Evolutionary conservation across 2,888 invertebrate genomes (phyloP).

Genomic region (Cerceris rybyensis): DNA sequence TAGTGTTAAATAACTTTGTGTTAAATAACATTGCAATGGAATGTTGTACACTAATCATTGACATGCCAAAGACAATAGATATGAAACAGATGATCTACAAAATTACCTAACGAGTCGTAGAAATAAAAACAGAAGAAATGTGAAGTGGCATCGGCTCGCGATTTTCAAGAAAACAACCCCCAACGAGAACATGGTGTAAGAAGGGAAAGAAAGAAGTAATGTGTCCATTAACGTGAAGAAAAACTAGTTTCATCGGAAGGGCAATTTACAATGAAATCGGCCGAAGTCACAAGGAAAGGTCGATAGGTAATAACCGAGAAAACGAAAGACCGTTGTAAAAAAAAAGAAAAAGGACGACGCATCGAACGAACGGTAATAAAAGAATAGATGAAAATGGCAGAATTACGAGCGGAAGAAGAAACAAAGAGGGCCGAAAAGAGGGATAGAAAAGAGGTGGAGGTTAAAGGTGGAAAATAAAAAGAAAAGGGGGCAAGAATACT

Average conservation of each 20-base stretch:
- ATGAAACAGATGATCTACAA: too few relatives aligned
- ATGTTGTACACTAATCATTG: too few relatives aligned
- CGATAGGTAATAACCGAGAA: not conserved
- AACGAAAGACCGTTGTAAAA: constrained; percentile 7
- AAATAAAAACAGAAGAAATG: not conserved
- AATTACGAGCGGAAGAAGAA: constrained; percentile 21
- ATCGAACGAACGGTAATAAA: not conserved
- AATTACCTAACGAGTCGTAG: too few relatives aligned
- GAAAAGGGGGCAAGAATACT: constrained; percentile 22
- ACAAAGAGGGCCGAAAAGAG: not conserved
- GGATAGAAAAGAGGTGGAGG: constrained; percentile 11
- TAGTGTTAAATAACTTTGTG: too few relatives aligned
- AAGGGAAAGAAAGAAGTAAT: not conserved
- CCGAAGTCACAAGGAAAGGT: not conserved
- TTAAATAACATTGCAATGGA: too few relatives aligned
- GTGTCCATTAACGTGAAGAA: not conserved
- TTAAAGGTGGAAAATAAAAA: not conserved
- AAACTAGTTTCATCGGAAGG: not conserved
- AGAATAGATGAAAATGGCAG: not conserved
- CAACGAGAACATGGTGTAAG: not conserved
- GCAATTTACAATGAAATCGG: not conserved
- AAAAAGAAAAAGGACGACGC: not conserved
- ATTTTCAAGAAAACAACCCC: too few relatives aligned
- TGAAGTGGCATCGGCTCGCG: not conserved
- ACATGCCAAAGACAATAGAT: too few relatives aligned